Evolutionary conservation across 2,797 vertebrate species (phyloP), one percentile per base, ranked within the genome.

Genomic region (Sebastes baramenuke): DNA sequence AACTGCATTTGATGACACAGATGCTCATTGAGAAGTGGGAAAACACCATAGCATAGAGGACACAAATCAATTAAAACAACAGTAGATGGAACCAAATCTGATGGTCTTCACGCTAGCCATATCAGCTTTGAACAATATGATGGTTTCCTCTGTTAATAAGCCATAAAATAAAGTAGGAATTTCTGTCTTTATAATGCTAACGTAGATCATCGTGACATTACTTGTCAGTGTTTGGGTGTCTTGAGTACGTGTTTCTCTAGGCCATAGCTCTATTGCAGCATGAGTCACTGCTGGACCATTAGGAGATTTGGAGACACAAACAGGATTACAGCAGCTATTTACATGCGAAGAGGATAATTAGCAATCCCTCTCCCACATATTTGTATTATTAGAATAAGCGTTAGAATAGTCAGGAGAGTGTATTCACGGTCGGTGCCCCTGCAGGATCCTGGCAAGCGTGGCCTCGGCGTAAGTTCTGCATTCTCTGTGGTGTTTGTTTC

Each of bases 311-410:
- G 75, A 92, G 80, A 90, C 81, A 76, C 60, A 66, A 55, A 70
- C 77, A 77, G 70, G 61, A 84, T 85, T 77, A 67, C 67, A 85
- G 81, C 83, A 81, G 88, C 88, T 88, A 86, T 93, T 86, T 82
- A 81, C 93, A 91, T 77, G 83, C 89, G 88, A 93, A 88, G 88
- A 85, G 92, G 88, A 91, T 92, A 92, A 95, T 95, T 93, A 92
- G 81, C 86, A 56, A 29, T 59, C 75, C 66, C 86, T 89, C 88
- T 89, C 91, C 91, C 88, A 93, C 92, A 77, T 92, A 77, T 65
- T 59, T 88, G 82, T 94, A 93, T 92, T 93, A 89, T 88, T 89
- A 83, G 88, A 86, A 68, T 46, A 73, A 77, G 72, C 81, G 79
- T 78, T 84, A 76, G 82, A 80, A 70, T 27, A 70, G 71, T 75